Evolutionary conservation across 2,797 vertebrate genomes (phyloP), one percentile per base, ranked within the genome.

Genomic region (Pyrocephalus nanus): DNA sequence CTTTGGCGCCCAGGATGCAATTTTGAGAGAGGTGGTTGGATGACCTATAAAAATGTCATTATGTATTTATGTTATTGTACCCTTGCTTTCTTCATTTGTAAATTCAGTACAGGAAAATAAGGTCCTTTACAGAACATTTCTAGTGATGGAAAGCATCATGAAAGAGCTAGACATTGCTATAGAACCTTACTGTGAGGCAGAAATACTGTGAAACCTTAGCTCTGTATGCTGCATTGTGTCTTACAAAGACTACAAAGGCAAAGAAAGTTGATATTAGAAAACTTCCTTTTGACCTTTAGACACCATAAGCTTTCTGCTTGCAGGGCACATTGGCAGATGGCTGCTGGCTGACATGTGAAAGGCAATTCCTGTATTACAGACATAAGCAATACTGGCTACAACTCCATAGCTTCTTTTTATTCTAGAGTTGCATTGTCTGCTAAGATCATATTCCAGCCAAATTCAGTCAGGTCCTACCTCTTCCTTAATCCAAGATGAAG

Each of bases 241-340:
- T 79, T 90, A 66, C 10, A 88, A 88, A n/a, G 47, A 43, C 62
- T 76, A 66, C 47, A 75, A 81, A 92, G 80, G 66, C 57, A 84
- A 67, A 32, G 77, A 81, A 78, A 87, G 18, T 4, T 62, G 80
- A 64, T 89, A 87, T 18, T 76, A 60, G 48, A 73, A 86, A 91
- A 91, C 22, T 55, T 93, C n/a, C 70, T 79, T 84, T 88, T 84
- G 74, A 83, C 80, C 20, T 91, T 78, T 62, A 85, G 62, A 34
- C 43, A 43, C 71, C 40, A 23, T 40, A 71, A 69, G 43, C 9
- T 60, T 90, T 93, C 70, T 77, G 27, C 51, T 77, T 69, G 32
- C 21, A 67, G 20, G 23, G n/a, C 47, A 54, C 26, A 38, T 38
- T 43, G 7, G 8, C 69, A 94, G 45, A 23, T 77, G 65, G 36